Percentiles rank a stretch among this genome's conserved stretches.
Evolutionary conservation across 2,888 invertebrate genomes (phyloP).

Genomic region (Amiota minor): DNA sequence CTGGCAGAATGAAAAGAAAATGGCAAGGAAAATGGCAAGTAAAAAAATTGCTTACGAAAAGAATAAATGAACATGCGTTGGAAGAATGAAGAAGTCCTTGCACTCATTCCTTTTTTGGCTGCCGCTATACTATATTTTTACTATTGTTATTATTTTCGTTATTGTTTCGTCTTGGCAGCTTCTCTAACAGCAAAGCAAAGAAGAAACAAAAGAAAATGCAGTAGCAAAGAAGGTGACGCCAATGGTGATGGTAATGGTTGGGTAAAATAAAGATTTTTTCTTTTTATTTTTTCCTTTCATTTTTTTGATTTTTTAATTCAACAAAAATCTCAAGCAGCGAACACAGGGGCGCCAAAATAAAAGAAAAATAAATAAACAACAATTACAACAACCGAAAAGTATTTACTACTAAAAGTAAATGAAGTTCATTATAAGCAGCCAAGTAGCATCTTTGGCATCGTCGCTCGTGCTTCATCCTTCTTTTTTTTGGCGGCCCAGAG

Average conservation of each 20-base stretch:
- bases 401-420: conserved; percentile 41
- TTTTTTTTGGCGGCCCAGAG: too few species aligned
- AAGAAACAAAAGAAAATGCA: not conserved
- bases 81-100: conserved; percentile 37
- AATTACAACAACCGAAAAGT: not conserved
- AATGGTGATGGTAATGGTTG: not conserved
- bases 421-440: conserved; percentile 48
- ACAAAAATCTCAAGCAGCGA: too few species aligned
- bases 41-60: conserved; percentile 36
- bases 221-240: not conserved
- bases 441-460: too few species aligned
- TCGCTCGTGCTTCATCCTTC: too few species aligned
- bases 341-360: not conserved
- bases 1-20: conserved; percentile 32
- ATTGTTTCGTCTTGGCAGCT: conserved; percentile 27
- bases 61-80: conserved; percentile 33
- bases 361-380: not conserved
- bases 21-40: conserved; percentile 26
- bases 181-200: conserved; percentile 1
- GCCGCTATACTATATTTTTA: not conserved
- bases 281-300: not conserved
- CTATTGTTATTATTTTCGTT: conserved; percentile 34
- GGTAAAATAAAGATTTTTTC: not conserved
- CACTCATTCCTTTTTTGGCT: conserved; percentile 39
- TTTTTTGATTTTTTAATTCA: not conserved